Base-by-base conservation (phyloP, 2,888 invertebrate genomes). In the Eupithecia subfuscata region DNA sequence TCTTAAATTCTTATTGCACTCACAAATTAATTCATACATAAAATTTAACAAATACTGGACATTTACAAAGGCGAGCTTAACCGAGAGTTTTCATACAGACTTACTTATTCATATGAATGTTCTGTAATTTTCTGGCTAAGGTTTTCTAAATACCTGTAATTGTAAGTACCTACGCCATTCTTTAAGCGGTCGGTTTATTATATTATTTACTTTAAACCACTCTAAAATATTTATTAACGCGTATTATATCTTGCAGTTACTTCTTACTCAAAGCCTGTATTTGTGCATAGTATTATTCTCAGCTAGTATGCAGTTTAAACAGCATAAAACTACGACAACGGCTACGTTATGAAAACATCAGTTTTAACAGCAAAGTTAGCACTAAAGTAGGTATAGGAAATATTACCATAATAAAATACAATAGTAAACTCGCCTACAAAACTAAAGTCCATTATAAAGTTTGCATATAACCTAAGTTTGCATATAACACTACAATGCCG, bases 401-500 rank as follows among this genome's bases (percentile, higher is more conserved):
- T 79, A 81, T 78, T 78, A 74, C 72, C 75, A 73, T 70, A 75
- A 76, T 79, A 81, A 79, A 81, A 79, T 79, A 79, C 73, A 75
- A 75, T 71, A 70, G 68, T 70, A 71, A 73, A 48, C 75, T 78
- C 75, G 69, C 74, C 74, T 75, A 77, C 73, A 78, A 70, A 76
- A 79, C 78, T 76, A 73, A 75, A 75, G 74, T 71, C 79, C 79
- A 78, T 77, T 81, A 77, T 74, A 80, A 78, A 79, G 75, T 81
- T 81, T 79, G 79, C 74, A 80, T 80, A 78, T 75, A 76, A 34
- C 22, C 34, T 37, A 67, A 67, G 65, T 67, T 60, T 60, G 60
- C 60, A 60, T 60, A 60, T 60, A 60, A 74, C 75, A 75, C 74
- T 73, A 76, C 70, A 78, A 78, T 75, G 71, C 71, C 45, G 71